Base-by-base conservation (phyloP, 1,140 invertebrate species). In the Mylabris phalerata region DNA sequence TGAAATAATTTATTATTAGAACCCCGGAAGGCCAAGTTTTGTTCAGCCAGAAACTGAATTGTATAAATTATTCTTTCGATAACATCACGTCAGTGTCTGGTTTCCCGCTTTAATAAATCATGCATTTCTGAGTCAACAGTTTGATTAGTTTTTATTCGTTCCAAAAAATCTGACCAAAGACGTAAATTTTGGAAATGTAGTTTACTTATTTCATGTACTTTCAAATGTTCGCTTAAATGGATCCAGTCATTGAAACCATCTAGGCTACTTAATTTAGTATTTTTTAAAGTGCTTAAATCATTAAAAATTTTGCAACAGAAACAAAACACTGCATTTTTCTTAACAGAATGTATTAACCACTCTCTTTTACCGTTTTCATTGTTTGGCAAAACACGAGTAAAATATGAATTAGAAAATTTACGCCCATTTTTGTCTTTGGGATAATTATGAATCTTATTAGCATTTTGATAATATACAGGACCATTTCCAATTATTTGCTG, bases 11-110 rank as follows among this genome's bases (percentile, higher is more conserved):
- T 48, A 39, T 58, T 45, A 54, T 9, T 11, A n/a, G 32, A 27
- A 19, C 59, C 59, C 24, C 48, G 52, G 39, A 60, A 56, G 19
- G 52, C n/a, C 40, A 60, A 49, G 25, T 39, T 43, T 56, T 46
- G 43, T 13, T 0, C 3, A 9, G 4, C 7, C 4, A 44, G 41
- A 10, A 55, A 45, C 25, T 54, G 42, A 10, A 59, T 47, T 13
- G 47, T 26, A 40, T 13, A 19, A 19, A 59, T 54, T 24, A 59
- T 38, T 7, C 57, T 9, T 40, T 54, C 19, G 6, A 59, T 38
- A 48, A 55, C 49, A 24, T 59, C 24, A 6, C 24, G 9, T 50
- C 50, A 59, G 38, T 48, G 39, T 40, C 43, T 39, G 24, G 3
- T 47, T 54, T 59, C 50, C 5, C 9, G 9, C 5, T 54, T 19